These are phyloP conservation scores for Lasioglossum morio DNA, from an alignment of 2,888 invertebrate species.

Conservation along the genomic window DNA sequence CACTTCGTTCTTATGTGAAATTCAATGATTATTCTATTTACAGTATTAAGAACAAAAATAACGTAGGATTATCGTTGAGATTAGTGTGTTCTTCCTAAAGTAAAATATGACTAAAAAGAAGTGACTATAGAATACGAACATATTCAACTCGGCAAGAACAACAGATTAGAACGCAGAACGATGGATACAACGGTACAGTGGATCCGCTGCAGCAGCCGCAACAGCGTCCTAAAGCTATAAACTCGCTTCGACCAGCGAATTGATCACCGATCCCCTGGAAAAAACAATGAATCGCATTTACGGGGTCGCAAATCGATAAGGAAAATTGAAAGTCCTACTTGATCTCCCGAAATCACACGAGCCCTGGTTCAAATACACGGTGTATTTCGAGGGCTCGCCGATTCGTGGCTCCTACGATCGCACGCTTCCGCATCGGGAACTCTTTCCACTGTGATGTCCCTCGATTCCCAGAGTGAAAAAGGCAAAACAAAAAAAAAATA, in stretches of 20 bases:
- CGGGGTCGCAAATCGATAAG: background rate
- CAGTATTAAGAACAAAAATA: background rate
- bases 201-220: background rate
- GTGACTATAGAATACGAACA: no score
- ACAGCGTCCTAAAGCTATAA: background rate
- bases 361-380: constrained; percentile 26
- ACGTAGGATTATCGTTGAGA: no score
- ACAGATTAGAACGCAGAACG: background rate
- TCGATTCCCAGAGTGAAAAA: constrained; percentile 19
- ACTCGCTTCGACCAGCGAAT: background rate
- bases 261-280: background rate
- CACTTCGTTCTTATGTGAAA: background rate
- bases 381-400: constrained; percentile 29
- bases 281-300: background rate
- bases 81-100: no score
- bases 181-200: background rate
- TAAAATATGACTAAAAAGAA: no score
- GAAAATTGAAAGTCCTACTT: constrained; percentile 17
- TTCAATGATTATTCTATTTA: background rate
- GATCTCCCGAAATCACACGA: background rate
- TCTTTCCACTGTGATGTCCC: constrained; percentile 5
- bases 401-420: constrained; percentile 36
- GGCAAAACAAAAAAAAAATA: background rate
- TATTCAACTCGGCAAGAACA: no score
- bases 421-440: constrained; percentile 10